Percentiles rank a stretch among this genome's conserved stretches.
phyloP scores from a whole-genome alignment of 2,797 vertebrate species.

The Pagetopsis macropterus region DNA sequence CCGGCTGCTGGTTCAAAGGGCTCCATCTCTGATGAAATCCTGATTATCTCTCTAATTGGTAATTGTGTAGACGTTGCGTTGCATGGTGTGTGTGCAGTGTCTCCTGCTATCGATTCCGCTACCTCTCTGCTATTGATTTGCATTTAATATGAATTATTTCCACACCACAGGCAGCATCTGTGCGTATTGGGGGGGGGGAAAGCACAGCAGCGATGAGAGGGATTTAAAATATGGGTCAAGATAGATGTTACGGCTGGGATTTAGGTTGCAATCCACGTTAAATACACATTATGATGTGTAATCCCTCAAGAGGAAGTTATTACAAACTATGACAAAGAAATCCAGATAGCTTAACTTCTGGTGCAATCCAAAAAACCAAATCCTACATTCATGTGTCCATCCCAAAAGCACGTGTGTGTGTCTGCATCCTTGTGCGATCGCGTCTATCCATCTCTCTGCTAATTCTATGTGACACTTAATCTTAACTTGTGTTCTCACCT shows the following conservation, averaged over 20 bases:
- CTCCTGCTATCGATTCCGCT: conserved; percentile 48
- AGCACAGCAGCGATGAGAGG: conserved; percentile 35
- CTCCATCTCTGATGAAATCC: conserved; percentile 63
- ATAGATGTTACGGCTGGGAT: conserved; percentile 66
- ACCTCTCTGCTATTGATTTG: conserved; percentile 58
- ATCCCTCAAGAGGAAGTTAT: conserved; percentile 69
- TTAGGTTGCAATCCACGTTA: conserved; percentile 68
- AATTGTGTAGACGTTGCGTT: conserved; percentile 60
- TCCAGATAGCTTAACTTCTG: conserved; percentile 44
- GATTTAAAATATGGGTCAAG: conserved; percentile 71
- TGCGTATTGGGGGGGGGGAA: conserved; percentile 27
- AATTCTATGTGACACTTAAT: conserved; percentile 62
- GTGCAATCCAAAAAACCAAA: conserved; percentile 1
- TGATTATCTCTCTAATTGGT: conserved; percentile 69
- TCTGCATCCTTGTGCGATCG: conserved; percentile 3
- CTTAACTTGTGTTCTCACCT: conserved; percentile 57
- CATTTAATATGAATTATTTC: conserved; percentile 67
- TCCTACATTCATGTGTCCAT: not conserved
- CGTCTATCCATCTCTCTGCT: conserved; percentile 46
- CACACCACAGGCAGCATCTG: conserved; percentile 22
- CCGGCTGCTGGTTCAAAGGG: conserved; percentile 59
- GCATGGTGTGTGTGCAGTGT: conserved; percentile 47
- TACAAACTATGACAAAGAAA: conserved; percentile 66
- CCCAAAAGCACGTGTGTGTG: not conserved
- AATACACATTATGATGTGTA: conserved; percentile 68